Percentiles rank a stretch among this genome's conserved stretches.
Conservation (phyloP, 2,113 vertebrate species). For the Periophthalmus modestus region DNA sequence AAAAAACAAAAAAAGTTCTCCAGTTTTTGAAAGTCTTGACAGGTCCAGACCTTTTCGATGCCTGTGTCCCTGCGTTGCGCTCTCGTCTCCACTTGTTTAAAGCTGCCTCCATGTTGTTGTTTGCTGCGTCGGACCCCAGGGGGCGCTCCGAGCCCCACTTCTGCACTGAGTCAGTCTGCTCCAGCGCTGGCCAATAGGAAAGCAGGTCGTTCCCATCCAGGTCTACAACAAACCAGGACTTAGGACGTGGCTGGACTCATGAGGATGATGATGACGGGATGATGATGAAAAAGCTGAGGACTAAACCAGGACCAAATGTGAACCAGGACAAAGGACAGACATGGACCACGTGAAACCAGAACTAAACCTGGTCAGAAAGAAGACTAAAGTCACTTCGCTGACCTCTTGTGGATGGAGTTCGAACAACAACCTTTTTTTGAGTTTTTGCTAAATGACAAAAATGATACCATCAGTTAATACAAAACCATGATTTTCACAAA, state of each 20-base stretch:
- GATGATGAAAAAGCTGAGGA: neutral
- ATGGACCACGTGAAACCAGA: neutral
- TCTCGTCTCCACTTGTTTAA: slow-evolving; percentile 96
- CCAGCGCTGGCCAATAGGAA: slow-evolving; percentile 95
- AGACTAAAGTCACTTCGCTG: neutral
- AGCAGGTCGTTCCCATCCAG: slow-evolving; percentile 95
- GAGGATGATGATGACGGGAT: neutral
- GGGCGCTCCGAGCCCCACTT: slow-evolving; percentile 97
- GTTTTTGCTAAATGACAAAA: neutral
- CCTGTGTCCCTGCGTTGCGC: slow-evolving; percentile 83
- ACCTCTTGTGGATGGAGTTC: neutral
- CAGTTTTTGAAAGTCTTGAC: neutral
- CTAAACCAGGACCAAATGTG: neutral
- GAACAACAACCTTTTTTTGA: neutral
- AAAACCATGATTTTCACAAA: neutral
- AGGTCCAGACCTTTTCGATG: slow-evolving; percentile 89
- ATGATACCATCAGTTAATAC: neutral
- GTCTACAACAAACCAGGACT: slow-evolving; percentile 73
- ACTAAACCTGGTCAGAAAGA: neutral
- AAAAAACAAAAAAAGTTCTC: neutral
- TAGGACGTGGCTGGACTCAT: neutral
- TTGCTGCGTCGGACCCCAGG: slow-evolving; percentile 89
- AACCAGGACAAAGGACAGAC: neutral
- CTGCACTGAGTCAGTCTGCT: slow-evolving; percentile 88
- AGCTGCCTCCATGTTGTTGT: slow-evolving; percentile 91